Evolutionary conservation across 2,113 vertebrate species (phyloP).

Genomic region (Electrona antarctica): DNA sequence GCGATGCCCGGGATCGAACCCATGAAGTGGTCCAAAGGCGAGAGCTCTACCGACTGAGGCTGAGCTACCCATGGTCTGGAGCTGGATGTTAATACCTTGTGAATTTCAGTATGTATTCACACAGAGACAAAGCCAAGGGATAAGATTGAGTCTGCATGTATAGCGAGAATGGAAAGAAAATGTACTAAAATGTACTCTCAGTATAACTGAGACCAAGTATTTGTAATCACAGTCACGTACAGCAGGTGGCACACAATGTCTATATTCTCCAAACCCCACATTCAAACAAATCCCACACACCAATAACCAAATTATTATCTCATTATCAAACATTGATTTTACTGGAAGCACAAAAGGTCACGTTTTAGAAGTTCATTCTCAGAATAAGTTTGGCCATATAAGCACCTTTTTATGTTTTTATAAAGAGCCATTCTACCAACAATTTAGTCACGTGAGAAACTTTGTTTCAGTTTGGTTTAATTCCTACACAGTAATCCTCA

Average conservation of each 20-base stretch:
- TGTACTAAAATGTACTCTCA: neutral
- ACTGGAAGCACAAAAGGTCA: neutral
- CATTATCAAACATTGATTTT: neutral
- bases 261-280: neutral
- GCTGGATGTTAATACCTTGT: no score
- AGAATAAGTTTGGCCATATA: neutral
- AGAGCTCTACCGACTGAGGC: no score
- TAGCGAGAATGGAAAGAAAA: no score
- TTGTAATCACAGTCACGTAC: slow-evolving; percentile 35
- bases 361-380: neutral
- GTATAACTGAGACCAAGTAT: neutral
- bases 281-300: neutral
- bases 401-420: neutral
- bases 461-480: no score
- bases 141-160: no score
- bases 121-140: no score
- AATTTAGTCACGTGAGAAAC: neutral
- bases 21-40: no score
- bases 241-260: slow-evolving; percentile 48
- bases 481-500: no score
- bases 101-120: no score
- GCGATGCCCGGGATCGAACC: no score
- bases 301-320: neutral
- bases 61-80: no score
- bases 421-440: neutral